A percentile compares a stretch with the other conserved stretches of the same genome.
Conservation (phyloP, 1,140 invertebrate genomes). For the Drosophila ogumai region DNA sequence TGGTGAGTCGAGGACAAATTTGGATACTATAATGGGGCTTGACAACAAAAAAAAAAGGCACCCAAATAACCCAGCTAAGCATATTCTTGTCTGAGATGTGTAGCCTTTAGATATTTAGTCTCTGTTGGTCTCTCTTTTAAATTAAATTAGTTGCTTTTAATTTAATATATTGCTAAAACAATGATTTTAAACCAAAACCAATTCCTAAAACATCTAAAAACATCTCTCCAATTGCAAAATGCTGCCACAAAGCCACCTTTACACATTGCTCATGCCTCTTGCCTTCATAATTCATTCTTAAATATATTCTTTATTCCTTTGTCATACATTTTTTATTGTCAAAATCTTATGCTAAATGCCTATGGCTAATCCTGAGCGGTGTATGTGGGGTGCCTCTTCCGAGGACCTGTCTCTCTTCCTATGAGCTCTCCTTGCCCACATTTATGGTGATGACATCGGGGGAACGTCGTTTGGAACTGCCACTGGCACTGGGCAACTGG, state of each 20-base stretch:
- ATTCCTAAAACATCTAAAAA: neutral
- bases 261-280: neutral
- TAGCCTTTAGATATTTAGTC: neutral
- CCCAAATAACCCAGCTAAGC: neutral
- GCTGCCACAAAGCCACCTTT: conserved; percentile 34
- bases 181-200: neutral
- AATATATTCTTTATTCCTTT: conserved; percentile 9
- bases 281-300: conserved; percentile 1
- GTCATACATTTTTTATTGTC: conserved; percentile 34
- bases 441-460: conserved; percentile 81
- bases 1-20: neutral
- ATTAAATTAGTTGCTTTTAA: neutral
- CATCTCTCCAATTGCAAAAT: conserved; percentile 59
- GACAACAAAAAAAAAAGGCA: neutral
- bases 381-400: conserved; percentile 15
- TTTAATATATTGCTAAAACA: neutral
- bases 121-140: neutral
- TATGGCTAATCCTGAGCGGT: conserved; percentile 72
- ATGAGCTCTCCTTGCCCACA: conserved; percentile 74
- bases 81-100: neutral
- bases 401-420: conserved; percentile 8
- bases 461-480: conserved; percentile 22
- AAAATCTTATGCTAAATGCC: conserved; percentile 53
- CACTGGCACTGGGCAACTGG: conserved; percentile 31
- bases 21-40: neutral